Percentiles rank a stretch among this genome's conserved stretches.
Evolutionary conservation across 2,888 invertebrate species (phyloP).

Genomic region (Schizotus pectinicornis): DNA sequence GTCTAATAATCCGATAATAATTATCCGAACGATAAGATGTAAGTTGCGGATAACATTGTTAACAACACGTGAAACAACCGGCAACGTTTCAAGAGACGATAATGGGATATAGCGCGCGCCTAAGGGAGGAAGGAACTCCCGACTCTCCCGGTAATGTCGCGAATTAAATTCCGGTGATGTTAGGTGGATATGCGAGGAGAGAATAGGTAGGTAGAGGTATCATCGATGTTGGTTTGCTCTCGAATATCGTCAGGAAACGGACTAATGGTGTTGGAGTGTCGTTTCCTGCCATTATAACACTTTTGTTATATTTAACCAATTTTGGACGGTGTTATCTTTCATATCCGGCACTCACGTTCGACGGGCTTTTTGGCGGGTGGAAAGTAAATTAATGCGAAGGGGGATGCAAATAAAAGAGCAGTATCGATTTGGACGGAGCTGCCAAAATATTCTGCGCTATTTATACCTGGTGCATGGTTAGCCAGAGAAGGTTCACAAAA

Average conservation of each 20-base stretch:
- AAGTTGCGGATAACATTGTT: too few relatives aligned
- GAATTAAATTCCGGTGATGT: constrained; percentile 18
- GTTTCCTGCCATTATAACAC: constrained; percentile 43
- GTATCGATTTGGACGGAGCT: too few relatives aligned
- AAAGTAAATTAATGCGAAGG: constrained; percentile 3
- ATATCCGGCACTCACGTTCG: constrained; percentile 28
- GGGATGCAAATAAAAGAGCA: too few relatives aligned
- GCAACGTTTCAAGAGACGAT: too few relatives aligned
- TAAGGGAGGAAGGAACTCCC: too few relatives aligned
- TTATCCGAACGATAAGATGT: not conserved
- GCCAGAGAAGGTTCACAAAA: too few relatives aligned
- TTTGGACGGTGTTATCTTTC: constrained; percentile 27
- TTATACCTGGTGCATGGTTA: too few relatives aligned
- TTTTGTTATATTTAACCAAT: constrained; percentile 30
- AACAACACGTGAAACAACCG: too few relatives aligned
- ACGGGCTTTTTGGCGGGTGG: not conserved
- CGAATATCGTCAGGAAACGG: constrained; percentile 38
- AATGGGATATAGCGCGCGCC: too few relatives aligned
- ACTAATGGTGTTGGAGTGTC: constrained; percentile 40
- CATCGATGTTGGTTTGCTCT: constrained; percentile 27
- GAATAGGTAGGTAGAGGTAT: constrained; percentile 10
- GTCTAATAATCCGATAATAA: constrained; percentile 1
- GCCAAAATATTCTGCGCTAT: too few relatives aligned
- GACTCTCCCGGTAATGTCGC: too few relatives aligned
- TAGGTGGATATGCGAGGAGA: not conserved